Evolutionary conservation across 2,888 invertebrate genomes (phyloP), one percentile per base, ranked within the genome.

Genomic region (Drosophila engyochracea): DNA sequence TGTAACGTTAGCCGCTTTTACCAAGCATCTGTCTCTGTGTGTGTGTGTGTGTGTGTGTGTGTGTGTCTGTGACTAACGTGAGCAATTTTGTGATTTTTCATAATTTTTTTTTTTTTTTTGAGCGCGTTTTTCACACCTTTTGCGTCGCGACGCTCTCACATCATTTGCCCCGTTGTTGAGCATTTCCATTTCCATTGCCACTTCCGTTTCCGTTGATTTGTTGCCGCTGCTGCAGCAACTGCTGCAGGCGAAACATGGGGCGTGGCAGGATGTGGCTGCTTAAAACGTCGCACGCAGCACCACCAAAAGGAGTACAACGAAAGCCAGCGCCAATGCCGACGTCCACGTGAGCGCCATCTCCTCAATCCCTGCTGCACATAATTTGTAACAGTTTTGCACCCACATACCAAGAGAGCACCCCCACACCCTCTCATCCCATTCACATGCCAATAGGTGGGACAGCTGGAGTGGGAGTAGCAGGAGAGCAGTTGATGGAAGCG

Each of bases 191-290:
- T 84, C 76, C 91, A 89, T 86, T 84, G 85, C 85, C 89, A 90
- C 85, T 88, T 89, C 91, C 89, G 89, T 66, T 90, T 88, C 90
- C 90, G 91, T 89, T 89, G 91, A 89, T 91, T 88, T 91, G 91
- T 85, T 82, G 89, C 74, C 60, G 65, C 65, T 62, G 74, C 55
- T 47, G 54, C 44, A 52, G 58, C 64, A 58, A 39, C 19, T 35
- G 37, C 37, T 54, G 30, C 57, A 30, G 66, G 28, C 51, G 33
- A 22, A 52, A 60, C 28, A 47, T 35, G 58, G 63, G 82, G 76
- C 73, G 75, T 75, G 74, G 65, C 90, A 81, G 86, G 90, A 90
- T 85, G 89, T 86, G 79, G 75, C 89, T 90, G 89, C 89, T 90
- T 85, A 90, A 83, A 86, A 81, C 76, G 78, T 70, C 72, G 78